phyloP scores from a whole-genome alignment of 1,140 invertebrate species.

The Saccostrea echinata region DNA sequence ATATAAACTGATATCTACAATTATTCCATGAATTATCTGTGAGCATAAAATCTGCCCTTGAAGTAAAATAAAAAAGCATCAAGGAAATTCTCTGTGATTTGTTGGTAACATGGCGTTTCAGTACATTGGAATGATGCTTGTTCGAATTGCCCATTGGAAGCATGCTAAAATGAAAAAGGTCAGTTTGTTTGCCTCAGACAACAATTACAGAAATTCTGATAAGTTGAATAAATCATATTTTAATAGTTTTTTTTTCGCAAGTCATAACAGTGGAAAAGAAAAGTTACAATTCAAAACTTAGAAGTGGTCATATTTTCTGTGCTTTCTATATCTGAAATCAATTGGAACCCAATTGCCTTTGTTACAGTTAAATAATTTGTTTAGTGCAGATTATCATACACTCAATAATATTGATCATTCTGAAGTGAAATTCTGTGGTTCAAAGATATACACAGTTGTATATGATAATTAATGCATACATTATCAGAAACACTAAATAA shows the following conservation, averaged over 20 bases:
- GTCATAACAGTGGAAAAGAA: neutral
- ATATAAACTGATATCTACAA: conserved; percentile 1
- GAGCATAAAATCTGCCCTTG: neutral
- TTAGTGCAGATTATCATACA: too few relatives aligned
- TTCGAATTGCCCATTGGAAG: conserved; percentile 65
- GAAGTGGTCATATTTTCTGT: neutral
- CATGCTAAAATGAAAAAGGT: conserved; percentile 57
- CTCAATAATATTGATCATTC: too few relatives aligned
- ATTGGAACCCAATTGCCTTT: neutral
- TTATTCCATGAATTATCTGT: neutral
- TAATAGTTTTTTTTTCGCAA: neutral
- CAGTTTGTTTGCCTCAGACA: conserved; percentile 20
- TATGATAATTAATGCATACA: too few relatives aligned
- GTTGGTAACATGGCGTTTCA: conserved; percentile 64
- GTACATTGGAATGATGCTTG: conserved; percentile 67
- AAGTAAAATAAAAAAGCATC: neutral
- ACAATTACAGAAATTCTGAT: neutral
- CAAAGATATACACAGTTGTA: too few relatives aligned
- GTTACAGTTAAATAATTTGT: neutral
- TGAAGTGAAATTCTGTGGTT: too few relatives aligned
- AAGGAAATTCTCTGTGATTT: neutral
- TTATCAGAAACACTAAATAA: too few relatives aligned
- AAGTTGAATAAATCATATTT: neutral
- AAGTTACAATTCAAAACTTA: neutral
- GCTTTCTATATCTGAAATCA: neutral